Evolutionary conservation across 2,888 invertebrate genomes (phyloP).

Genomic region (Linyphia triangularis): DNA sequence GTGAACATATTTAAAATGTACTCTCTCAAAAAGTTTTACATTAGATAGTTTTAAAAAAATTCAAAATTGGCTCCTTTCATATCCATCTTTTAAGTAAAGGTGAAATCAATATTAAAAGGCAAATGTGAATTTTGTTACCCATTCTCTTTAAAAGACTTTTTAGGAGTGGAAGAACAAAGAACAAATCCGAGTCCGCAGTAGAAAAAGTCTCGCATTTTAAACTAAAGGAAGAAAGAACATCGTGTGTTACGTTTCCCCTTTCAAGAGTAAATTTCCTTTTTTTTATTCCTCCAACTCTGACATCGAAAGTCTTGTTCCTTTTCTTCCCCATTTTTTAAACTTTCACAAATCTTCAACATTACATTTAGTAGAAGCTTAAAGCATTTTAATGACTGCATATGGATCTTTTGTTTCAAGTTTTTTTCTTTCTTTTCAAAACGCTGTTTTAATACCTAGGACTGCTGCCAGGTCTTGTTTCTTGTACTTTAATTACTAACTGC

Average conservation of each 20-base stretch:
- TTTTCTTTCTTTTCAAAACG: not conserved
- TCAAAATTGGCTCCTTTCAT: not conserved
- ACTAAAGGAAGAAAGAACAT: not conserved
- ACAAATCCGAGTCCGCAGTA: not conserved
- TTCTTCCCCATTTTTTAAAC: not conserved
- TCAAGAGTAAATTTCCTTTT: not conserved
- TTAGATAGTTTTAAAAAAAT: no score
- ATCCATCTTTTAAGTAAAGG: not conserved
- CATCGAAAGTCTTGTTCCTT: not conserved
- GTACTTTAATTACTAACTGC: conserved; percentile 59
- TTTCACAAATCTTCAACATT: conserved; percentile 46
- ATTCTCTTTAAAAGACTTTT: not conserved
- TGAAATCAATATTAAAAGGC: not conserved
- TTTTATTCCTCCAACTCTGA: not conserved
- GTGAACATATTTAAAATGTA: no score
- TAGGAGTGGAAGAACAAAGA: not conserved
- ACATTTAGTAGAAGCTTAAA: conserved; percentile 57
- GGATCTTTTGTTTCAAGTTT: conserved; percentile 51
- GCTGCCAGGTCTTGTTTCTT: conserved; percentile 28
- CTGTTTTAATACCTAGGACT: not conserved
- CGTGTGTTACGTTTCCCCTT: not conserved
- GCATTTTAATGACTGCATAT: conserved; percentile 66
- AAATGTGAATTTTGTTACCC: not conserved
- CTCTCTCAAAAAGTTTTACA: no score
- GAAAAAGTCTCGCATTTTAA: not conserved